Conservation (phyloP, 2,888 invertebrate species). For the Sphaeridia pumilis region DNA sequence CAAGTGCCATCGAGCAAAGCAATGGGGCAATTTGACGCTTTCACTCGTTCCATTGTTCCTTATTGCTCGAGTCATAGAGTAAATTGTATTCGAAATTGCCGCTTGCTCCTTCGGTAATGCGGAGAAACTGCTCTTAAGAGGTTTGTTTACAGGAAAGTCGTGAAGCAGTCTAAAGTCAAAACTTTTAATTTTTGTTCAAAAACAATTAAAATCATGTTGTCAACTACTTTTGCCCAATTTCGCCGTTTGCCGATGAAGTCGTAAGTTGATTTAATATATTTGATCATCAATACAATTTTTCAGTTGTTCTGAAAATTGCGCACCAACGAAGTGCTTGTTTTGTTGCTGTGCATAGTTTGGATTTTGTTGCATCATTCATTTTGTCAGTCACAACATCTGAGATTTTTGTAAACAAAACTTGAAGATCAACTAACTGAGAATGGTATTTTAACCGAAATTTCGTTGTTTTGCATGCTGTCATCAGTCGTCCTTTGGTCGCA, state of each 20-base stretch:
- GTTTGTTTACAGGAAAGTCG: too few species aligned
- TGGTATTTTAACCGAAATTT: too few species aligned
- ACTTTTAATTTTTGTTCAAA: neutral
- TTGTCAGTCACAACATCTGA: neutral
- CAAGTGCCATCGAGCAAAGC: too few species aligned
- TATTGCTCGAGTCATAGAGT: too few species aligned
- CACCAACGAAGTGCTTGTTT: neutral
- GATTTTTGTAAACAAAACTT: neutral
- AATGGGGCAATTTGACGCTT: too few species aligned
- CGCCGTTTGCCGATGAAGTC: slow-evolving; percentile 11
- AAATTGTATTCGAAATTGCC: slow-evolving; percentile 1
- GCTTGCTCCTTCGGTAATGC: too few species aligned
- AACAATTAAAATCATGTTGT: slow-evolving; percentile 11
- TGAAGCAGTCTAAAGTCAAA: too few species aligned
- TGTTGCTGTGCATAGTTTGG: neutral
- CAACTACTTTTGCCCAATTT: slow-evolving; percentile 11
- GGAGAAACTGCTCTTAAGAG: too few species aligned
- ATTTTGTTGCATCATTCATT: neutral
- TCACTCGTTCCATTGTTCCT: too few species aligned
- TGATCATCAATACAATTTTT: neutral
- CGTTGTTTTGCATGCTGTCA: neutral
- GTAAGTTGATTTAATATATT: slow-evolving; percentile 14
- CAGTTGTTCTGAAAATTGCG: too few species aligned
- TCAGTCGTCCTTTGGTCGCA: slow-evolving; percentile 17
- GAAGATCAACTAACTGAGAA: too few species aligned